phyloP scores from a whole-genome alignment of 1,140 invertebrate species.

The Trichoplusia ni region DNA sequence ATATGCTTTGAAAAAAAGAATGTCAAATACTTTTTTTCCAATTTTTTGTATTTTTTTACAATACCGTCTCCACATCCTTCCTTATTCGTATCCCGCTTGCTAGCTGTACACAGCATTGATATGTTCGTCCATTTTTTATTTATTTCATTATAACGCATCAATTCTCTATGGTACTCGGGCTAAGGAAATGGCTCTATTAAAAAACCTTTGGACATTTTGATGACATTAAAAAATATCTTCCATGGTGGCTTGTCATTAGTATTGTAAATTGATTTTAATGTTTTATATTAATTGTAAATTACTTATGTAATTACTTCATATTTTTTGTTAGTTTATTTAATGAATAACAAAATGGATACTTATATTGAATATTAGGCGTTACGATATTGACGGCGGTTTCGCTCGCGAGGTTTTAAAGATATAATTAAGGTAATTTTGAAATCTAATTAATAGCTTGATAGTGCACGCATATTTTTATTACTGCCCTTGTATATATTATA shows the following conservation, averaged over 20 bases:
- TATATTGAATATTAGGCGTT: too few species aligned
- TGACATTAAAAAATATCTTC: neutral
- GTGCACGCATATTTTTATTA: too few species aligned
- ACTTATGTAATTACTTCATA: constrained; percentile 6
- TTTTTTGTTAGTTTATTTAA: too few species aligned
- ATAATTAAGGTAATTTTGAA: too few species aligned
- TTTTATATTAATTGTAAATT: constrained; percentile 9
- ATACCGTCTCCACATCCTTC: constrained; percentile 39
- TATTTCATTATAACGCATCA: constrained; percentile 63
- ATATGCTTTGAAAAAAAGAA: too few species aligned
- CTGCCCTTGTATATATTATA: too few species aligned
- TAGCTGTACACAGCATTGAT: constrained; percentile 45
- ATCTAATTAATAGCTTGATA: too few species aligned
- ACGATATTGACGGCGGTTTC: too few species aligned
- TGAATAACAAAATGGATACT: too few species aligned
- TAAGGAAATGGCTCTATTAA: constrained; percentile 65
- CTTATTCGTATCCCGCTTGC: constrained; percentile 37
- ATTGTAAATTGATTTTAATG: constrained; percentile 4
- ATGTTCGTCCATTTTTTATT: constrained; percentile 52
- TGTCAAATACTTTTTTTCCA: too few species aligned
- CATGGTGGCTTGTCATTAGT: constrained; percentile 6
- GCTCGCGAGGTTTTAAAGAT: too few species aligned
- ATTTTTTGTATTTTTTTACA: too few species aligned
- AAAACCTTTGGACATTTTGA: constrained; percentile 43
- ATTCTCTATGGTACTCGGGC: constrained; percentile 42